Evolutionary conservation across 2,888 invertebrate species (phyloP), one percentile per base, ranked within the genome.

Genomic region (Watsonalla cultraria): DNA sequence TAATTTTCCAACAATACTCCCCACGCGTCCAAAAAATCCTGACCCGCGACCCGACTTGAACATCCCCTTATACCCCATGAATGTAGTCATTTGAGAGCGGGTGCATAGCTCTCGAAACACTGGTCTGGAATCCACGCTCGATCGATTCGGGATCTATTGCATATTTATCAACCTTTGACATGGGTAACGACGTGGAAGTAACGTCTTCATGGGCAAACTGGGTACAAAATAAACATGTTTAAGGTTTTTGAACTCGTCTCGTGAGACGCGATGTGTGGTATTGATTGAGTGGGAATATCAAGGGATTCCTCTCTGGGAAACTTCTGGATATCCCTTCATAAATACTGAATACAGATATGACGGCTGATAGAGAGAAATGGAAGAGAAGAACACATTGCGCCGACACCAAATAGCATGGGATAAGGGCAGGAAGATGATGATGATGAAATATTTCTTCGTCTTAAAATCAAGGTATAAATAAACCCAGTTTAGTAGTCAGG

Each of bases 151-250:
- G 84, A 84, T 86, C 82, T 80, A 86, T 87, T 90, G 90, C 90
- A 90, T 90, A 89, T 90, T 90, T 90, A 90, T 88, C 90, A 90
- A 90, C 90, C 90, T 90, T 87, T 90, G 90, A 90, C 90, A 90
- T 81, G 84, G 72, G 81, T 86, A 88, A 87, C 86, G 78, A 88
- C 85, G 80, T 83, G 77, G 79, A 84, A 80, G 85, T 87, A 84
- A 89, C 89, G 85, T 90, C 90, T 90, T 88, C 89, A 88, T 90
- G 77, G 70, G 61, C 68, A 74, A 76, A 74, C 74, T 80, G 75
- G 76, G 68, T 71, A 65, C 60, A 82, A 85, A 85, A 82, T 85
- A 86, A 89, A 88, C 82, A 87, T 80, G 78, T 75, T 79, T 76
- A 72, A 68, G 71, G 53, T 54, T 68, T 70, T 66, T 68, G 70